Base-by-base conservation (phyloP, 2,113 vertebrate species). In the Eudorcas thomsonii region DNA sequence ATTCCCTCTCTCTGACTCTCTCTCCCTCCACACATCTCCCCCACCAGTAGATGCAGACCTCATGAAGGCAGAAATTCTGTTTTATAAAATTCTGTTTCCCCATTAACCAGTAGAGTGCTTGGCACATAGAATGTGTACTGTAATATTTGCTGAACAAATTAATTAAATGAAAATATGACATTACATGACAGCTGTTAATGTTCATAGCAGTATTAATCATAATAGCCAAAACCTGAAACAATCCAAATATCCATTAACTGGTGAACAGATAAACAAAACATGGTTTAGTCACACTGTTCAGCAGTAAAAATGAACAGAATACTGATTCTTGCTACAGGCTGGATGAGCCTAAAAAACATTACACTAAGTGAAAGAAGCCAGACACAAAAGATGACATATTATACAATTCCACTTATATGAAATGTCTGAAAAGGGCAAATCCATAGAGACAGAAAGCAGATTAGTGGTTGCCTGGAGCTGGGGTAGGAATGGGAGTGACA, bases 241-340 rank as follows among this genome's bases (percentile, higher is more conserved):
- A 80, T 48, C n/a, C 88, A 96, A 85, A 59, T 57, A 91, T 74
- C 33, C n/a, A 59, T 90, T 87, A 93, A 48, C 55, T 83, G 43
- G 16, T 59, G 17, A 94, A 83, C 33, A 88, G 64, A 74, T 81
- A 80, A 96, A 92, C 86, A 82, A 82, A 95, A 91, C 80, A 67
- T 50, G 43, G 12, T 81, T 17, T 48, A 94, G 50, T 85, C 36
- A 12, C 62, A 60, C 16, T 78, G 16, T 91, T 88, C 36, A 88
- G 30, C 82, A 48, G 67, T n/a, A 60, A 54, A 98, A 94, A 97
- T 36, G n/a, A 77, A 83, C 28, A 77, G 50, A 94, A 96, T 93
- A 50, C 64, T 95, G 57, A 95, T 89, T 91, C 83, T 97, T 82
- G 45, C 78, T 57, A 15, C 67, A 94, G 39, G 15, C 21, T 88